Percentiles rank a stretch among this genome's conserved stretches.
These are phyloP conservation scores for Melanotaenia parkinsoni DNA, from an alignment of 2,797 vertebrate species.

Conservation along the genomic window DNA sequence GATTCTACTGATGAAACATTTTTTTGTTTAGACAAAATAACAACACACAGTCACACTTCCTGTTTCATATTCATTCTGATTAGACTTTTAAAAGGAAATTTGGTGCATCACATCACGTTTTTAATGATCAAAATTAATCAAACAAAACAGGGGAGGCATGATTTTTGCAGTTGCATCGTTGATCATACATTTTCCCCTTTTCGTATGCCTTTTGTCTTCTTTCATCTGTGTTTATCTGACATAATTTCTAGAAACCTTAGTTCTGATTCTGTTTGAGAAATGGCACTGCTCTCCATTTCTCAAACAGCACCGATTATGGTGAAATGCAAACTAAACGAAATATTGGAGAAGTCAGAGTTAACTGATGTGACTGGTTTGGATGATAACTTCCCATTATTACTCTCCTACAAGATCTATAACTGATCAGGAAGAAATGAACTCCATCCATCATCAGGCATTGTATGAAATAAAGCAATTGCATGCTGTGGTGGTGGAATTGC, in stretches of 20 bases:
- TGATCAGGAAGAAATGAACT: conserved; percentile 74
- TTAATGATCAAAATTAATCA: conserved; percentile 46
- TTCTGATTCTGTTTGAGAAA: conserved; percentile 20
- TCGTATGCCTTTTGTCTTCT: background rate
- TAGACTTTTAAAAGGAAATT: conserved; percentile 15
- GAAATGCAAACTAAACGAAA: conserved; percentile 23
- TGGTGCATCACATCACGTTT: conserved; percentile 37
- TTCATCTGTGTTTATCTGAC: conserved; percentile 42
- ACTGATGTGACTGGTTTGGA: conserved; percentile 54
- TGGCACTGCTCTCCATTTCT: conserved; percentile 28
- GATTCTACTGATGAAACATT: conserved; percentile 23
- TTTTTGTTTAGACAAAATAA: conserved; percentile 39
- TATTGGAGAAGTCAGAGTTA: conserved; percentile 34
- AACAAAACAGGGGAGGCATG: conserved; percentile 32
- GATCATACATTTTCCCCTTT: conserved; percentile 22
- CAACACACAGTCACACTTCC: background rate
- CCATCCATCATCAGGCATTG: conserved; percentile 60
- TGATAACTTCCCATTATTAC: conserved; percentile 68
- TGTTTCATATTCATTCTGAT: background rate
- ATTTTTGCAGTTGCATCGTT: conserved; percentile 31
- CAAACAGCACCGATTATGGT: background rate
- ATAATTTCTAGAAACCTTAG: conserved; percentile 45
- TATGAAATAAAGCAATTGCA: conserved; percentile 45
- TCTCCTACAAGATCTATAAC: conserved; percentile 57
- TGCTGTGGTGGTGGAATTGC: conserved; percentile 27